These are phyloP conservation scores for Acromyrmex charruanus DNA, from an alignment of 1,140 invertebrate species.

Conservation along the genomic window DNA sequence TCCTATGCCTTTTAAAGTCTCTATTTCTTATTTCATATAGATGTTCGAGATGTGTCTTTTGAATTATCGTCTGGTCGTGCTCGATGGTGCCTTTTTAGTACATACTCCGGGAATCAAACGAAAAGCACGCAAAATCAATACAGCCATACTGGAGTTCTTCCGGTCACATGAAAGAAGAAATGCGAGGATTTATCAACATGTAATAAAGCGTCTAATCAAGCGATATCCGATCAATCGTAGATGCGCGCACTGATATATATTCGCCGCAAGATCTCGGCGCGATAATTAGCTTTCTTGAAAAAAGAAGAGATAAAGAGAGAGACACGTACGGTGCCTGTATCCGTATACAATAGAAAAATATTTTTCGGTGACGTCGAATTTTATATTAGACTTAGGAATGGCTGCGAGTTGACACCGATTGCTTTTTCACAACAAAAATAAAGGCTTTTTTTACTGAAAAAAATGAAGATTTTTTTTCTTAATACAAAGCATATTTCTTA, in stretches of 20 bases:
- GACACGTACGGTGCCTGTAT: constrained; percentile 29
- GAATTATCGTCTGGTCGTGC: constrained; percentile 91
- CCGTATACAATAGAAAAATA: constrained; percentile 27
- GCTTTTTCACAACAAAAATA: constrained; percentile 38
- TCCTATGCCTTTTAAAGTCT: neutral
- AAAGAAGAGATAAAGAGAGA: neutral
- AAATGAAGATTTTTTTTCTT: constrained; percentile 9
- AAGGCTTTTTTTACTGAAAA: constrained; percentile 20
- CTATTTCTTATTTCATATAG: constrained; percentile 82
- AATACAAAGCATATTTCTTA: neutral
- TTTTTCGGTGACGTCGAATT: constrained; percentile 49
- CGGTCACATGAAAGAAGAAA: constrained; percentile 88
- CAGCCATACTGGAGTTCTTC: constrained; percentile 74
- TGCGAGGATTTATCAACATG: constrained; percentile 88
- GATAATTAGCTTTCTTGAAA: neutral
- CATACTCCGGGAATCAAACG: constrained; percentile 91
- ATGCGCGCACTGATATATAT: constrained; percentile 59
- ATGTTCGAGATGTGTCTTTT: constrained; percentile 94
- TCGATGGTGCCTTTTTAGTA: constrained; percentile 93
- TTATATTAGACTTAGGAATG: constrained; percentile 30
- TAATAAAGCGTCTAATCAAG: constrained; percentile 87
- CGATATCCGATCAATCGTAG: constrained; percentile 87
- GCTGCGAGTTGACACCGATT: neutral
- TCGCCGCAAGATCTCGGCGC: neutral
- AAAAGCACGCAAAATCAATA: constrained; percentile 79